These are phyloP conservation scores for Coenonympha glycerion DNA, from an alignment of 2,888 invertebrate genomes.

Conservation along the genomic window DNA sequence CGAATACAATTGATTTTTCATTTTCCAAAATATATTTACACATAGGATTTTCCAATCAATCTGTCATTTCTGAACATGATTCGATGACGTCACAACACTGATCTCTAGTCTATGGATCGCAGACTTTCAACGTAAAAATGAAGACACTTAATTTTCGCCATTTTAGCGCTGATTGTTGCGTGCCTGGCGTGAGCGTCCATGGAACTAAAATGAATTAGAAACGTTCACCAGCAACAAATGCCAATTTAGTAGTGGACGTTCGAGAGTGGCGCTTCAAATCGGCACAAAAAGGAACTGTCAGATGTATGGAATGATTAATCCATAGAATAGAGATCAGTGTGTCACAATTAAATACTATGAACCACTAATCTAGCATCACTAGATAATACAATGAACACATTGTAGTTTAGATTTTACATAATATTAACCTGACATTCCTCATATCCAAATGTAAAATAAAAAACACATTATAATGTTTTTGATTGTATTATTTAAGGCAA, in stretches of 20 bases:
- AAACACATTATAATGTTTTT: neutral
- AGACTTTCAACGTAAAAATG: no score
- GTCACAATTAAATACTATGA: conserved; percentile 36
- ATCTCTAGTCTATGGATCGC: no score
- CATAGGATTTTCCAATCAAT: conserved; percentile 37
- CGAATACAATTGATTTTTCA: conserved; percentile 33
- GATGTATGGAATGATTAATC: no score
- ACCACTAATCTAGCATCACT: conserved; percentile 61
- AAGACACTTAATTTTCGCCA: no score
- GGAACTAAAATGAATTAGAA: no score
- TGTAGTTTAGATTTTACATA: conserved; percentile 40
- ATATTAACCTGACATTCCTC: conserved; percentile 29
- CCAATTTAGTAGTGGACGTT: no score
- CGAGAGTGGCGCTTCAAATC: no score
- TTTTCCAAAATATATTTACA: conserved; percentile 39
- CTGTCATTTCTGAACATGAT: conserved; percentile 45
- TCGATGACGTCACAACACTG: conserved; percentile 45
- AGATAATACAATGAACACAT: conserved; percentile 65
- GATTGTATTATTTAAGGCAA: neutral
- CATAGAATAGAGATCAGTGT: no score
- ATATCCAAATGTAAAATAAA: neutral
- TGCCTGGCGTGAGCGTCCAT: no score
- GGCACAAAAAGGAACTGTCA: no score
- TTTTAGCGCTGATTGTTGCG: no score
- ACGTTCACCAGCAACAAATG: no score